Evolutionary conservation across 2,797 vertebrate species (phyloP).

Genomic region (Rousettus madagascariensis): DNA sequence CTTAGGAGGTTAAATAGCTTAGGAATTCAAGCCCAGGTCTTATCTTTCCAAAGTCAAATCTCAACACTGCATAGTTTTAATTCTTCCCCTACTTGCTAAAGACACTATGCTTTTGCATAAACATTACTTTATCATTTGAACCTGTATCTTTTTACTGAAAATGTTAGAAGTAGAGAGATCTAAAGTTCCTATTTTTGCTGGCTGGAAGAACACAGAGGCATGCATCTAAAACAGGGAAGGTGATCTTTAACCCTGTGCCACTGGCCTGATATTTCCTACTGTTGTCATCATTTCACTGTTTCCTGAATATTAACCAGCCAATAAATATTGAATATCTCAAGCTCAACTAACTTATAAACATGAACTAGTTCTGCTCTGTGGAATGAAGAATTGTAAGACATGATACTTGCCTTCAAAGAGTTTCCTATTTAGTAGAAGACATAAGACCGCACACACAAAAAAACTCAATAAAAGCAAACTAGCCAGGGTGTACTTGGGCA

Average conservation of each 20-base stretch:
- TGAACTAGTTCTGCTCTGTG: neutral
- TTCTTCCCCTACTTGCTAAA: slow-evolving; percentile 20
- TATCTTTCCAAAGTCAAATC: neutral
- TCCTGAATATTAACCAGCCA: slow-evolving; percentile 13
- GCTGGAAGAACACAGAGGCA: neutral
- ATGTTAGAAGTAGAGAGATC: neutral
- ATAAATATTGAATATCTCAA: neutral
- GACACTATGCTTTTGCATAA: neutral
- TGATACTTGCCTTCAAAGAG: neutral
- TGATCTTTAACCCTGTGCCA: neutral
- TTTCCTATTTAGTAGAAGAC: neutral
- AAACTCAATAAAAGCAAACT: neutral
- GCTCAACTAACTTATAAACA: neutral
- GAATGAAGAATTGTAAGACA: neutral
- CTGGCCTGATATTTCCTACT: neutral
- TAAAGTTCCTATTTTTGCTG: neutral
- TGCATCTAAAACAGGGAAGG: neutral
- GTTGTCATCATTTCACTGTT: neutral
- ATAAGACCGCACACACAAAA: neutral
- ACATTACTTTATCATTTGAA: neutral
- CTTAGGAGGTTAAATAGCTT: neutral
- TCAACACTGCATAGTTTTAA: neutral
- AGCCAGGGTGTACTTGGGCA: neutral
- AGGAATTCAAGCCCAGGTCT: slow-evolving; percentile 11
- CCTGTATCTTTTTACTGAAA: neutral